Evolutionary conservation across 2,113 vertebrate genomes (phyloP), one percentile per base, ranked within the genome.

Genomic region (Anser cygnoides): DNA sequence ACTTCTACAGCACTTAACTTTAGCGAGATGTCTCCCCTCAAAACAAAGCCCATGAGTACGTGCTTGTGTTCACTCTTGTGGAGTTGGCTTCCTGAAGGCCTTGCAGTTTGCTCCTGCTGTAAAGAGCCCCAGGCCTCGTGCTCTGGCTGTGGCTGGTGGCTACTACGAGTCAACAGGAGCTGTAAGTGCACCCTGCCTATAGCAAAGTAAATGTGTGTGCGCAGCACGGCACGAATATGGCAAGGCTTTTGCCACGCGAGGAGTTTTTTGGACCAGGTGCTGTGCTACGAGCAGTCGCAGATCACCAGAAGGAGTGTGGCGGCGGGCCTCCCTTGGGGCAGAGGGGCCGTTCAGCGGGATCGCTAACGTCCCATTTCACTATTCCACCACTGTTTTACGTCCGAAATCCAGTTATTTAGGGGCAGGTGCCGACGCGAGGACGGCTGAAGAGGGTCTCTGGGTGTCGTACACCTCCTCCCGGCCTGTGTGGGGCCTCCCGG

Each of bases 201-300:
- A 8, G 29, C 13, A 22, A 46, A 9, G 41, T 11, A 29, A 37
- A 19, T 5, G 0, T 0, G 5, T 5, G 11, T 35, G 52, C 44
- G 0, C 1, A 63, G 29, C 37, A 29, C 1, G 6, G 35, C 26
- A 33, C 35, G 31, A 25, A n/a, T 2, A 20, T 0, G 5, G 35
- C 14, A 58, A 49, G 33, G 37, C 31, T 78, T 63, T 14, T 39
- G n/a, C 49, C 6, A 1, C 20, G 20, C 0, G 5, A 29, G 33
- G 31, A 50, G 15, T 71, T 44, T 31, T 43, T 31, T 14, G 10
- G 15, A 21, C 20, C 41, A 21, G 18, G 17, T 12, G 20, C 18
- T 21, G 37, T 71, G 50, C n/a, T 46, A 19, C 15, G 13, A 20
- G 54, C 22, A 62, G 18, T 19, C 35, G 8, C 1, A 29, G 12